Percentiles rank a stretch among this genome's conserved stretches.
phyloP scores from a whole-genome alignment of 2,113 vertebrate genomes.

The Pedionomus torquatus region DNA sequence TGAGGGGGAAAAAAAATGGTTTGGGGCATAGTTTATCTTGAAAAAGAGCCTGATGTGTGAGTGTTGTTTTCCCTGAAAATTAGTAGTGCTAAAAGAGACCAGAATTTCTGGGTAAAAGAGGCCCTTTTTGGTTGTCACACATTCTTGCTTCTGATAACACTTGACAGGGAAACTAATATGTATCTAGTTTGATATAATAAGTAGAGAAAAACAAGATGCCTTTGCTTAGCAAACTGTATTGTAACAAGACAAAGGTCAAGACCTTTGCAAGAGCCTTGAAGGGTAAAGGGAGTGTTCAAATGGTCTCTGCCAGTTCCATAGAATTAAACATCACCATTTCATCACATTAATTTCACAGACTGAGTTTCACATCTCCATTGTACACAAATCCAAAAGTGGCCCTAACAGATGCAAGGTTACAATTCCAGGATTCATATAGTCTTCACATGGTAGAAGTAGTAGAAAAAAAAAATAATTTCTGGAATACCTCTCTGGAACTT shows the following conservation, averaged over 20 bases:
- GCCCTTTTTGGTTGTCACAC: not conserved
- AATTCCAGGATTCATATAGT: not conserved
- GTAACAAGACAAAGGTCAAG: constrained; percentile 2
- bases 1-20: not conserved
- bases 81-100: not conserved
- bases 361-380: constrained; percentile 19
- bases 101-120: not conserved
- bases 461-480: not conserved
- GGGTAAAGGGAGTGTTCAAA: not conserved
- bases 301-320: not conserved
- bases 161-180: not conserved
- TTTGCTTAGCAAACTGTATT: not conserved
- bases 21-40: not conserved
- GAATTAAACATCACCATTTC: constrained; percentile 9
- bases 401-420: not conserved
- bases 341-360: constrained; percentile 21
- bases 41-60: not conserved
- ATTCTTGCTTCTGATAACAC: not conserved
- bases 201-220: not conserved
- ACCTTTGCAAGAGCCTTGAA: not conserved
- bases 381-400: not conserved
- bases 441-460: not conserved
- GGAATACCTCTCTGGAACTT: not conserved
- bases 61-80: not conserved
- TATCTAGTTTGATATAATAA: not conserved